Percentiles rank a stretch among this genome's conserved stretches.
These are phyloP conservation scores for Ditula angustiorana DNA, from an alignment of 2,888 invertebrate genomes.

Conservation along the genomic window DNA sequence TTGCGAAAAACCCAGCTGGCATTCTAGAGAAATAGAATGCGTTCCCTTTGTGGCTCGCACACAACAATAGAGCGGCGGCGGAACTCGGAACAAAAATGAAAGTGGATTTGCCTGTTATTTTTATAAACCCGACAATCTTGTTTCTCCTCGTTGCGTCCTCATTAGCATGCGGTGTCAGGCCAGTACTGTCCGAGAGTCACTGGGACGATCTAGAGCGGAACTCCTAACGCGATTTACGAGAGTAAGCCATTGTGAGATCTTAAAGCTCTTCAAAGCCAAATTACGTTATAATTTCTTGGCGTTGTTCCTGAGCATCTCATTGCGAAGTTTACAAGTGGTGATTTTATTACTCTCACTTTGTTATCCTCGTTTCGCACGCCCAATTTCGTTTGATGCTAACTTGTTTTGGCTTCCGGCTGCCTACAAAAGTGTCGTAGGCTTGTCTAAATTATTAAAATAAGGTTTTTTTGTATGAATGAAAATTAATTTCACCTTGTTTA, in stretches of 20 bases:
- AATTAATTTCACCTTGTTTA: conserved; percentile 7
- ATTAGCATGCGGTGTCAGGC: conserved; percentile 65
- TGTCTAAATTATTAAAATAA: conserved; percentile 11
- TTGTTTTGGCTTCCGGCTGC: conserved; percentile 26
- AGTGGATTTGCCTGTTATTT: conserved; percentile 82
- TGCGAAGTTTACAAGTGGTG: conserved; percentile 37
- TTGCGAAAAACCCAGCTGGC: conserved; percentile 30
- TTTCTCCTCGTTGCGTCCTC: conserved; percentile 67
- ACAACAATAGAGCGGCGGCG: conserved; percentile 72
- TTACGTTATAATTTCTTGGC: conserved; percentile 47
- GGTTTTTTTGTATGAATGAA: too few relatives aligned
- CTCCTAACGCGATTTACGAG: conserved; percentile 57
- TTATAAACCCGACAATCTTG: conserved; percentile 79
- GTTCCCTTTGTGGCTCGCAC: conserved; percentile 64
- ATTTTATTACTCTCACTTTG: conserved; percentile 36
- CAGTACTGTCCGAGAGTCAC: conserved; percentile 48
- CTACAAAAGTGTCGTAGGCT: conserved; percentile 1
- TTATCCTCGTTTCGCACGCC: conserved; percentile 30
- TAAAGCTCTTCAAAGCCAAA: conserved; percentile 49
- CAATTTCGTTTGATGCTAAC: conserved; percentile 33
- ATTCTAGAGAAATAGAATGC: conserved; percentile 58
- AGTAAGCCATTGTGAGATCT: conserved; percentile 45
- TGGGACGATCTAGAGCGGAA: conserved; percentile 47
- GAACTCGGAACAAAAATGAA: conserved; percentile 81
- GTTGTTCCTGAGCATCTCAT: conserved; percentile 37